These are phyloP conservation scores for Clostera curtula DNA, from an alignment of 2,888 invertebrate genomes.

Conservation along the genomic window DNA sequence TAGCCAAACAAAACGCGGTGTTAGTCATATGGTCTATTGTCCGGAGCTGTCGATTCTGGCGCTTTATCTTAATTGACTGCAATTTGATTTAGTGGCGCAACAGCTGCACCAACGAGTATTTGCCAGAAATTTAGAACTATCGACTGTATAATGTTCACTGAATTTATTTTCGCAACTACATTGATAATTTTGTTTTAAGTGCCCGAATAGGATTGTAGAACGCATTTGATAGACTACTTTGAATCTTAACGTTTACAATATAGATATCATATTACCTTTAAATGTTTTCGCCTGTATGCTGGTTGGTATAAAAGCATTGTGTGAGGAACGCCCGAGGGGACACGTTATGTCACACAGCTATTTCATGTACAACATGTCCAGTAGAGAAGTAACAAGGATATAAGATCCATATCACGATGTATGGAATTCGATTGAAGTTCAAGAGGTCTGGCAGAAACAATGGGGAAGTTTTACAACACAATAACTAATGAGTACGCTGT, in stretches of 20 bases:
- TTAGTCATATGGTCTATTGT: conserved; percentile 68
- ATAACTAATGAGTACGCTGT: no score
- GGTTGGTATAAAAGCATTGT: conserved; percentile 39
- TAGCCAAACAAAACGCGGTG: conserved; percentile 63
- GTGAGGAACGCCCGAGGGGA: conserved; percentile 57
- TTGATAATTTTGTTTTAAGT: conserved; percentile 30
- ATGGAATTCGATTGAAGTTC: conserved; percentile 50
- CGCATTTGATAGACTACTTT: conserved; percentile 18
- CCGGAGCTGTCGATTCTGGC: conserved; percentile 55
- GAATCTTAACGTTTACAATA: conserved; percentile 9
- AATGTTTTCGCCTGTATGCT: no score
- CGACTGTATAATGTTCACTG: conserved; percentile 16
- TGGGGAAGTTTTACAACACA: no score
- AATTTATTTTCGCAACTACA: conserved; percentile 23
- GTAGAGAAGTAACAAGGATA: conserved; percentile 66
- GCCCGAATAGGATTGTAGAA: no score
- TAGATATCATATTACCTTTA: no score
- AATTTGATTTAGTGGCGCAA: conserved; percentile 66
- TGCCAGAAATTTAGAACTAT: conserved; percentile 17
- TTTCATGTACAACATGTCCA: conserved; percentile 56
- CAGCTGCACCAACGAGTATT: conserved; percentile 34
- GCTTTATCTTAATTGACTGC: conserved; percentile 73
- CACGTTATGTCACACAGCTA: conserved; percentile 58
- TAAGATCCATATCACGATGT: conserved; percentile 53
- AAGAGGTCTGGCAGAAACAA: conserved; percentile 20